phyloP scores from a whole-genome alignment of 2,797 vertebrate genomes.

The Pempheris klunzingeri region DNA sequence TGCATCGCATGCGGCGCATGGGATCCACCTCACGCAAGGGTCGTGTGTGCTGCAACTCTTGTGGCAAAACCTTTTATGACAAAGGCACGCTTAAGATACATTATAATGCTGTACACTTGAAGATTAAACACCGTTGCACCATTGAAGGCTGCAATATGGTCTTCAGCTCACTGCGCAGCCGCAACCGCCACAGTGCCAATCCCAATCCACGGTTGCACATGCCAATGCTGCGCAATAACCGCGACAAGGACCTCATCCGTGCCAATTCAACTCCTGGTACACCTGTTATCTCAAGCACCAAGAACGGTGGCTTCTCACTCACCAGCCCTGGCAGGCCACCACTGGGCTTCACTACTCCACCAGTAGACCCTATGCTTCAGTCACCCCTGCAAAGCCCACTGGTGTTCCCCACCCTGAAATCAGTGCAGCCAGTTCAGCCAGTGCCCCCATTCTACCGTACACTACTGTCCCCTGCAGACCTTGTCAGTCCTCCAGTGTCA shows the following conservation, averaged over 20 bases:
- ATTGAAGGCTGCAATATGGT: constrained; percentile 97
- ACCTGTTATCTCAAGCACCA: constrained; percentile 97
- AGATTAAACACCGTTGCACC: constrained; percentile 98
- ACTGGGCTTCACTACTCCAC: constrained; percentile 96
- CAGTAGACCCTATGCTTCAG: constrained; percentile 94
- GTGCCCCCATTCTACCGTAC: constrained; percentile 98
- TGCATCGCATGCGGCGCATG: constrained; percentile 98
- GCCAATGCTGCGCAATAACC: constrained; percentile 95
- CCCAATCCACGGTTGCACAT: constrained; percentile 97
- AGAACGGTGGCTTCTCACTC: constrained; percentile 91
- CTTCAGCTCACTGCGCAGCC: constrained; percentile 96
- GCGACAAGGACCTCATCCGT: constrained; percentile 98
- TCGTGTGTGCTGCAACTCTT: constrained; percentile 98
- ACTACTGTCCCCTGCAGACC: constrained; percentile 93
- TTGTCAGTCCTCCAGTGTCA: constrained; percentile 95
- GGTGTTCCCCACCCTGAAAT: constrained; percentile 96
- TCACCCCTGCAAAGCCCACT: constrained; percentile 95
- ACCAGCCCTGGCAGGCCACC: constrained; percentile 96
- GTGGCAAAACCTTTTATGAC: constrained; percentile 94
- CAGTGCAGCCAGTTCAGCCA: constrained; percentile 95
- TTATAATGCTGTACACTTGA: constrained; percentile 98
- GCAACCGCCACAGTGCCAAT: constrained; percentile 98
- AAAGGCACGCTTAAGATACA: constrained; percentile 98
- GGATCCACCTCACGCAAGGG: constrained; percentile 96
- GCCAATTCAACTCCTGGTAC: constrained; percentile 92